Percentiles rank a stretch among this genome's conserved stretches.
Conservation (phyloP, 2,888 invertebrate species). For the Ochlodes sylvanus region DNA sequence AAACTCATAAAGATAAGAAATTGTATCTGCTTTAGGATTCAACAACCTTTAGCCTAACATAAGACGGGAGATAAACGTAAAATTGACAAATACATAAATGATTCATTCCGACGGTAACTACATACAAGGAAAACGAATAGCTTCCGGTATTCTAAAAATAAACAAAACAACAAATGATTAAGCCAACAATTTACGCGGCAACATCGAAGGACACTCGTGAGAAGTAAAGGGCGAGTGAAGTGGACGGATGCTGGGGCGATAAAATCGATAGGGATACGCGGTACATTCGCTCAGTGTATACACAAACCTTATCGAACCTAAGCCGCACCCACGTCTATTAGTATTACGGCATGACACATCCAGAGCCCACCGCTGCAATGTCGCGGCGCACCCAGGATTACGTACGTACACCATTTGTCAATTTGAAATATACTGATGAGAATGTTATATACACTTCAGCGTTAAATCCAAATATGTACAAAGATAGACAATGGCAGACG, state of each 20-base stretch:
- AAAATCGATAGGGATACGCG: slow-evolving; percentile 4
- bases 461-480: neutral
- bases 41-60: neutral
- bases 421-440: neutral
- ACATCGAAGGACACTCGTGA: slow-evolving; percentile 22
- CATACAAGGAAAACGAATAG: slow-evolving; percentile 4
- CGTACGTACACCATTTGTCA: slow-evolving; percentile 5
- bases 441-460: neutral
- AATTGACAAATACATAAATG: slow-evolving; percentile 7
- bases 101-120: slow-evolving; percentile 1
- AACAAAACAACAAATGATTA: slow-evolving; percentile 23
- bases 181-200: slow-evolving; percentile 21
- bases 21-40: neutral
- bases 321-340: slow-evolving; percentile 3
- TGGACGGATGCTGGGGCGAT: slow-evolving; percentile 17
- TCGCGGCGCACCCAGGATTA: slow-evolving; percentile 8
- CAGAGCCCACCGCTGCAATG: neutral
- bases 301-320: slow-evolving; percentile 7
- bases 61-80: neutral
- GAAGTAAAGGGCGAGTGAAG: slow-evolving; percentile 22
- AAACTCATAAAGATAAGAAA: no score
- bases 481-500: slow-evolving; percentile 4
- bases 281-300: neutral
- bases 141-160: slow-evolving; percentile 23
- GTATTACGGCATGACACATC: slow-evolving; percentile 6